Base-by-base conservation (phyloP, 1,140 invertebrate genomes). In the Diorhabda carinulata region DNA sequence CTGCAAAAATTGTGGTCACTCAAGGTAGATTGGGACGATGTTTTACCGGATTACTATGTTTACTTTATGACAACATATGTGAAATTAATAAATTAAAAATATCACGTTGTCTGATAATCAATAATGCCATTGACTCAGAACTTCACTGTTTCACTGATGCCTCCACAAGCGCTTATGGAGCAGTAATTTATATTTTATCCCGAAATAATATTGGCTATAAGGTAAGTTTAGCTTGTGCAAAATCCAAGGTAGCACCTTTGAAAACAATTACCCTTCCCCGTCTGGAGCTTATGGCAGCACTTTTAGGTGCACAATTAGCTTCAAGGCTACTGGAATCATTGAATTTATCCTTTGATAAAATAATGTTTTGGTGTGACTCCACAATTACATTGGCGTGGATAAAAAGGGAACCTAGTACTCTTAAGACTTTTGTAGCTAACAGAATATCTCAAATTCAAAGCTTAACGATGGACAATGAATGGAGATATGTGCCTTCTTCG, bases 1-100 rank as follows among this genome's bases (percentile, higher is more conserved):
- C 77, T 85, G n/a, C 83, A 85, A 76, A 70, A 78, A 45, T 56
- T 85, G 4, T 83, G 82, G 82, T 43, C 64, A 45, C 60, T 10
- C 2, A 60, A 68, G n/a, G 3, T 71, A 40, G 25, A 8, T 5
- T 76, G 67, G 71, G 69, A 75, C 47, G 64, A 75, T 64, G 8
- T 25, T n/a, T 4, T 71, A 9, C 70, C 68, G 56, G 9, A 5
- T 7, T 10, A 70, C 63, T 47, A 67, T 64, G 10, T 10, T 9
- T 2, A 6, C 72, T 72, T 70, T 42, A n/a, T 4, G 10, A 40
- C 8, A 7, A 69, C 43, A 58, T 73, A 42, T 9, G 3, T 57
- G 6, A 10, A 52, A 43, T 71, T 5, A 56, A 71, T 52, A 7
- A 66, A 3, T 59, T 69, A 4, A 25, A 57, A 40, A 57, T 67